Conservation (phyloP, 1,140 invertebrate species). For the Zaprionus taronus region DNA sequence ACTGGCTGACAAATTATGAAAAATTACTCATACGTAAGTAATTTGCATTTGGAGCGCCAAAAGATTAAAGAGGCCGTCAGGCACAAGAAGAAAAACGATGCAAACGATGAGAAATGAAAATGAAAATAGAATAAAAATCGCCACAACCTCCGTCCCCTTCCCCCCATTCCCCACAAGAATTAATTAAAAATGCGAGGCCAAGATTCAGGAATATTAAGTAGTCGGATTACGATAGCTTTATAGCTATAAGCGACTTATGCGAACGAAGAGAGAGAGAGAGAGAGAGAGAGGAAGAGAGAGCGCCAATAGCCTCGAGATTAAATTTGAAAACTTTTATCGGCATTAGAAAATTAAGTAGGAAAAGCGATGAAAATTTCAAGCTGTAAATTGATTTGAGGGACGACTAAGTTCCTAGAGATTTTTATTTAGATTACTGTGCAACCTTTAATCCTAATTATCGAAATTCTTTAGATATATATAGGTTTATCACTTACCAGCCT, state of each 20-base stretch:
- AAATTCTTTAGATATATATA: background rate
- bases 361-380: background rate
- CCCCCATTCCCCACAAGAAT: background rate
- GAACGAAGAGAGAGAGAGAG: background rate
- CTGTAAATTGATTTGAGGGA: constrained; percentile 2
- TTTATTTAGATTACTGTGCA: background rate
- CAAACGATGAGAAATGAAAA: background rate
- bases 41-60: constrained; percentile 59
- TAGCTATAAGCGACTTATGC: background rate
- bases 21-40: constrained; percentile 75
- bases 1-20: constrained; percentile 50
- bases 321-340: background rate
- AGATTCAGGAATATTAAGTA: constrained; percentile 18
- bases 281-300: background rate
- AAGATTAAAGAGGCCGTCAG: constrained; percentile 36
- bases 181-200: constrained; percentile 35
- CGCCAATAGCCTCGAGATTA: background rate
- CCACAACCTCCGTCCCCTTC: background rate
- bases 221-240: constrained; percentile 8
- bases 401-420: no score
- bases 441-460: background rate
- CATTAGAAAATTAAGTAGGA: background rate
- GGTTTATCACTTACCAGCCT: constrained; percentile 92
- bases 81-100: background rate
- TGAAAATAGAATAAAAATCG: constrained; percentile 6